These are phyloP conservation scores for Ancistrus triradiatus DNA, from an alignment of 2,113 vertebrate species.

Conservation along the genomic window DNA sequence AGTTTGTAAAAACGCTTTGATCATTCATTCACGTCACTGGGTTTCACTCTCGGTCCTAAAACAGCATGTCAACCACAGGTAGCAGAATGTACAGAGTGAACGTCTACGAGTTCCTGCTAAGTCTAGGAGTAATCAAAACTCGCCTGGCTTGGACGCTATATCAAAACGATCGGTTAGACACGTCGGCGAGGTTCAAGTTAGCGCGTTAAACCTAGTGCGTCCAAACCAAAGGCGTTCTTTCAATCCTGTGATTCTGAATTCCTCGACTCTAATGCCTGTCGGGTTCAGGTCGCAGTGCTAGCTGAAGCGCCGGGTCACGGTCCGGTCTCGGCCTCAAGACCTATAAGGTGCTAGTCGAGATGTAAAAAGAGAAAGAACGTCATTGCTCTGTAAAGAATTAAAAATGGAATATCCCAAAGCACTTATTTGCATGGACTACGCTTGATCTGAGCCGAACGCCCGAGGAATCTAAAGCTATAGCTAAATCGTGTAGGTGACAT, in stretches of 20 bases:
- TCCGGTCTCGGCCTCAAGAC: not conserved
- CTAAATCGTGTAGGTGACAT: not conserved
- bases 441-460: too few relatives aligned
- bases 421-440: conserved; percentile 57
- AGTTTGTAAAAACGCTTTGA: conserved; percentile 61
- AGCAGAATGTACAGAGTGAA: conserved; percentile 32
- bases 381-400: too few relatives aligned
- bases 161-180: conserved; percentile 3
- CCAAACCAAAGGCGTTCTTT: too few relatives aligned
- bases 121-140: conserved; percentile 31
- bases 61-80: conserved; percentile 41
- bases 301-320: too few relatives aligned
- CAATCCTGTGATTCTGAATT: too few relatives aligned
- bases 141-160: conserved; percentile 25
- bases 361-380: conserved; percentile 58
- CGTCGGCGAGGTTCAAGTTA: conserved; percentile 19
- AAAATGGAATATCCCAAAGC: conserved; percentile 36
- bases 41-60: conserved; percentile 49
- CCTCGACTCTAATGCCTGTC: too few relatives aligned
- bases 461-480: conserved; percentile 9
- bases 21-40: conserved; percentile 46
- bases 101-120: conserved; percentile 20
- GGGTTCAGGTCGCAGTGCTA: conserved; percentile 4
- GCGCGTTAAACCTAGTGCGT: not conserved
- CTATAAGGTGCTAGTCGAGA: conserved; percentile 67